These are phyloP conservation scores for Colletes gigas DNA, from an alignment of 1,140 invertebrate genomes.

Conservation along the genomic window DNA sequence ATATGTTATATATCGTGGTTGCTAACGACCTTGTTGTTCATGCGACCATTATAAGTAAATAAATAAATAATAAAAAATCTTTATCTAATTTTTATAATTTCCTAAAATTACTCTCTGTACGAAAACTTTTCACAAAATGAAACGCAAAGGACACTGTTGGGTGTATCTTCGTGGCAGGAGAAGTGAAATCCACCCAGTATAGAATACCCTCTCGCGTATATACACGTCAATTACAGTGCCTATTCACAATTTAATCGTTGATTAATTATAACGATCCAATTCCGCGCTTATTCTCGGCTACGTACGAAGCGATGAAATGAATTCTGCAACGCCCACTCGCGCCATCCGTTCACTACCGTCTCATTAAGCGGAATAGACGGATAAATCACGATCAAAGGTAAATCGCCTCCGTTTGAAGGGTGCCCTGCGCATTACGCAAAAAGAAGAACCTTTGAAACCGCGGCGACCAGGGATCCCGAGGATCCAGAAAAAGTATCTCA, in stretches of 20 bases:
- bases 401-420: conserved; percentile 1
- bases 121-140: too few relatives aligned
- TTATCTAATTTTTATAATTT: too few relatives aligned
- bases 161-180: background rate
- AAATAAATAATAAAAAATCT: too few relatives aligned
- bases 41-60: too few relatives aligned
- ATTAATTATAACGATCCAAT: conserved; percentile 1
- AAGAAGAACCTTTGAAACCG: conserved; percentile 23
- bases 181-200: background rate
- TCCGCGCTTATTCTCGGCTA: background rate
- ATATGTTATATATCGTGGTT: too few relatives aligned
- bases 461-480: background rate
- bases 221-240: background rate
- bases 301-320: background rate
- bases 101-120: too few relatives aligned
- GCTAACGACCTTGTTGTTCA: too few relatives aligned
- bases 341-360: background rate
- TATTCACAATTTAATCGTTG: background rate
- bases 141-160: too few relatives aligned
- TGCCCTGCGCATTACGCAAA: background rate
- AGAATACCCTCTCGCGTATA: background rate
- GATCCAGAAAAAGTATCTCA: conserved; percentile 1
- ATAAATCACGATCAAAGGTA: conserved; percentile 29
- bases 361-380: conserved; percentile 26
- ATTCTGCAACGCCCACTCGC: conserved; percentile 31